These are phyloP conservation scores for Argyrosomus japonicus DNA, from an alignment of 2,113 vertebrate genomes.

Conservation along the genomic window DNA sequence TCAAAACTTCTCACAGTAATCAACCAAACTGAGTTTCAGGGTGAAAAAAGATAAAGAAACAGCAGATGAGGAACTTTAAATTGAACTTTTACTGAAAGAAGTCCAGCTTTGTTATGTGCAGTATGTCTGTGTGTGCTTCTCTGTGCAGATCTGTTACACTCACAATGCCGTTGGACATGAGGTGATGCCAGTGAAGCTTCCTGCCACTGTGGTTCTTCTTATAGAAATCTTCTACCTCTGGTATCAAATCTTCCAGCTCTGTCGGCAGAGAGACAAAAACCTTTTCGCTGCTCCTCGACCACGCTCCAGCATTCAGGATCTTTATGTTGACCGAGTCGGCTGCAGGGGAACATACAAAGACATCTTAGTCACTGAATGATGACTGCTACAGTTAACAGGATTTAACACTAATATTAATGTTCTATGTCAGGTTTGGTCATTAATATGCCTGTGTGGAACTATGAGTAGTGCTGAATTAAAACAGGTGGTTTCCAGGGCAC, in stretches of 20 bases:
- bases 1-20: no score
- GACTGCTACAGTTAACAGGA: background rate
- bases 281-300: constrained; percentile 99
- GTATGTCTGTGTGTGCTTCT: background rate
- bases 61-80: no score
- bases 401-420: background rate
- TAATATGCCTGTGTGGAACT: no score
- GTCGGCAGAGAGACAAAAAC: constrained; percentile 98
- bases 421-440: background rate
- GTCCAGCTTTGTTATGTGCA: background rate
- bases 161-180: constrained; percentile 99
- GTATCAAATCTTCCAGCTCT: constrained; percentile 97
- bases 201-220: constrained; percentile 99
- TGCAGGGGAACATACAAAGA: constrained; percentile 54
- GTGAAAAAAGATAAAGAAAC: no score
- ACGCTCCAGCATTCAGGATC: constrained; percentile 98
- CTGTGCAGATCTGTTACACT: constrained; percentile 68
- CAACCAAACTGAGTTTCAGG: no score
- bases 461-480: background rate
- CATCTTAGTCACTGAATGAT: background rate
- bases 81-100: no score
- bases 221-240: constrained; percentile 99
- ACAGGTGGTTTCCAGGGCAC: no score
- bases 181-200: constrained; percentile 99
- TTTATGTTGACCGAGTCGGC: constrained; percentile 99